Conservation (phyloP, 53 echinoderm and acorn worm species). For the Henricia sp. region DNA sequence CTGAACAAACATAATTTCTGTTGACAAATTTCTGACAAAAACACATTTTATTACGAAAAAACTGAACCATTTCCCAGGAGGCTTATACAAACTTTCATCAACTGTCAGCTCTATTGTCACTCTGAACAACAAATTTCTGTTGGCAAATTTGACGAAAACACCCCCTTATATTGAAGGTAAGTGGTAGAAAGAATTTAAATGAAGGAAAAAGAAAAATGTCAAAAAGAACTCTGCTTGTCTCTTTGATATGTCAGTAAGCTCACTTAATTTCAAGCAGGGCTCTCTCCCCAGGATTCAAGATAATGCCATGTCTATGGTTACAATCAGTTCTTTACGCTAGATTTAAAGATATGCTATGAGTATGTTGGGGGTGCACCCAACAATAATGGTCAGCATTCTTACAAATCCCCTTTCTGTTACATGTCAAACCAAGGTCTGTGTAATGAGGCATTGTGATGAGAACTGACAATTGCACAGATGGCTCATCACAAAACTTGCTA, state of each 20-base stretch:
- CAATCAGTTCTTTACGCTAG: conserved; percentile 14
- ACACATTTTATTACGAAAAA: no score
- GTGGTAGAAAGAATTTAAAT: background rate
- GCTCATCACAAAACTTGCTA: conserved; percentile 11
- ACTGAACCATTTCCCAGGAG: no score
- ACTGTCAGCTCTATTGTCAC: no score
- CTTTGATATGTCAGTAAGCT: conserved; percentile 13
- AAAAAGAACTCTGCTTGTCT: conserved; percentile 17
- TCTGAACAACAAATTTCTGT: no score
- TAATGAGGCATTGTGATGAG: background rate
- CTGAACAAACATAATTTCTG: no score
- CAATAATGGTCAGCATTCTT: background rate
- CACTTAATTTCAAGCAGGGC: background rate
- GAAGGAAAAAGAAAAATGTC: conserved; percentile 5
- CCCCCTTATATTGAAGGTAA: background rate
- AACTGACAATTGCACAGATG: background rate
- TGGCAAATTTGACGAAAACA: no score
- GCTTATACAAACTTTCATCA: no score
- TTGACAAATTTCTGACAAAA: no score
- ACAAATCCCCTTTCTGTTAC: conserved; percentile 5
- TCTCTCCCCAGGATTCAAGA: background rate
- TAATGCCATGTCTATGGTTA: conserved; percentile 1
- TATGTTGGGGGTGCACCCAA: no score
- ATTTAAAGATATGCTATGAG: background rate
- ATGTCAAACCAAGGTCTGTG: background rate